Percentiles rank a stretch among this genome's conserved stretches.
phyloP scores from a whole-genome alignment of 2,797 vertebrate genomes.

The Darevskia nairensis region DNA sequence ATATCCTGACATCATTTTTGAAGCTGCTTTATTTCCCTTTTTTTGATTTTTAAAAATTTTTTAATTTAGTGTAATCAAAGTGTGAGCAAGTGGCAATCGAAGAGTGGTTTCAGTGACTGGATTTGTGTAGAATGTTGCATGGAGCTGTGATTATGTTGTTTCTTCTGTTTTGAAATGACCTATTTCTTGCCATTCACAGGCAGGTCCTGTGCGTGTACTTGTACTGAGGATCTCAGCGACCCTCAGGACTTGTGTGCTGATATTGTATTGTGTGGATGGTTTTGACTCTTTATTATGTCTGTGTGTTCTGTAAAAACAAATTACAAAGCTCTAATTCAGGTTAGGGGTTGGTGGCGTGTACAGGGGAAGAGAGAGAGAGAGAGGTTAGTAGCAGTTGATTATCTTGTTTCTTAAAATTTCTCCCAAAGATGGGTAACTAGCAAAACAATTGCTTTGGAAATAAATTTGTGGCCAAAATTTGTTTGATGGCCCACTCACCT shows the following conservation, averaged over 20 bases:
- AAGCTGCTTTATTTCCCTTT: conserved; percentile 91
- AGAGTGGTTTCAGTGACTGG: conserved; percentile 83
- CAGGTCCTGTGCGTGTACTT: conserved; percentile 88
- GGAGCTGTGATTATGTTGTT: conserved; percentile 85
- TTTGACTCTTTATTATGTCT: conserved; percentile 66
- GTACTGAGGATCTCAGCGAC: conserved; percentile 73
- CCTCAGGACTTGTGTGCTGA: conserved; percentile 71
- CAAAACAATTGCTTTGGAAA: conserved; percentile 25
- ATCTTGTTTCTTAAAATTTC: conserved; percentile 54
- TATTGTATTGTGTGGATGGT: conserved; percentile 74
- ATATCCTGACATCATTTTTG: conserved; percentile 85
- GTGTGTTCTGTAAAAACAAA: conserved; percentile 70
- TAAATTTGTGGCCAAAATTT: conserved; percentile 11
- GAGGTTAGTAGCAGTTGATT: conserved; percentile 33
- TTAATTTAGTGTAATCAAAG: conserved; percentile 77
- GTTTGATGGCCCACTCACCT: neutral
- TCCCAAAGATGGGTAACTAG: conserved; percentile 55
- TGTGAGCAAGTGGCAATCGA: conserved; percentile 79
- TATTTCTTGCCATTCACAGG: conserved; percentile 84
- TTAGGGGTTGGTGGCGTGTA: conserved; percentile 38
- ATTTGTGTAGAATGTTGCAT: conserved; percentile 80
- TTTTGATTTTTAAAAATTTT: conserved; percentile 50
- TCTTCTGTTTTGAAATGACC: conserved; percentile 75
- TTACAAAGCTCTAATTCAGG: conserved; percentile 56
- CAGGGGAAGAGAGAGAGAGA: neutral